These are phyloP conservation scores for Echeneis naucrates DNA, from an alignment of 2,797 vertebrate genomes.

Conservation along the genomic window DNA sequence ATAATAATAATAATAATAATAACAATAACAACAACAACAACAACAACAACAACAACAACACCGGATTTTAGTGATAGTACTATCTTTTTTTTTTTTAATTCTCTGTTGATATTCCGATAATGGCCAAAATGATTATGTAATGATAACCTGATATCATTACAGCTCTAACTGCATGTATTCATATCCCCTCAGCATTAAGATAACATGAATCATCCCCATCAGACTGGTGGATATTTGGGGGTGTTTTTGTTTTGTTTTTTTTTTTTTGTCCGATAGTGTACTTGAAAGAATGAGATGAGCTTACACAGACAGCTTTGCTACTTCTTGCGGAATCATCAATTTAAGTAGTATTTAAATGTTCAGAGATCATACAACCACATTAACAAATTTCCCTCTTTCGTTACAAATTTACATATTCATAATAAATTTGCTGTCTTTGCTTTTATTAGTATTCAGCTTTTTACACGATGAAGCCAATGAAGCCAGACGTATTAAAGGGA, in stretches of 20 bases:
- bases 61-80: no score
- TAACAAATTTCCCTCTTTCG: slow-evolving; percentile 22
- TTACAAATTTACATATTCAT: slow-evolving; percentile 41
- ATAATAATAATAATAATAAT: no score
- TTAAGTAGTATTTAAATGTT: slow-evolving; percentile 24
- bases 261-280: neutral
- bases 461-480: slow-evolving; percentile 25
- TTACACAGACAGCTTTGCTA: neutral
- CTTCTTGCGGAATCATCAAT: slow-evolving; percentile 25
- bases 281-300: slow-evolving; percentile 11
- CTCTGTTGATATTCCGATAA: no score
- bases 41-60: no score
- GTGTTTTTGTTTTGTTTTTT: no score
- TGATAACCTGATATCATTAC: no score
- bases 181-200: slow-evolving; percentile 3
- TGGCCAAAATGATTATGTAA: no score
- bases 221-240: slow-evolving; percentile 2
- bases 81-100: no score
- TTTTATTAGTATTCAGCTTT: slow-evolving; percentile 34
- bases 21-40: no score
- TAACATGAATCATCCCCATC: slow-evolving; percentile 12
- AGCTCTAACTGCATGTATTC: neutral
- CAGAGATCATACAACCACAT: slow-evolving; percentile 29
- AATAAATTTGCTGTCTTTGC: slow-evolving; percentile 33
- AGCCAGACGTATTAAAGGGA: slow-evolving; percentile 25